Evolutionary conservation across 2,888 invertebrate genomes (phyloP).

Genomic region (Hemicrepidius hirtus): DNA sequence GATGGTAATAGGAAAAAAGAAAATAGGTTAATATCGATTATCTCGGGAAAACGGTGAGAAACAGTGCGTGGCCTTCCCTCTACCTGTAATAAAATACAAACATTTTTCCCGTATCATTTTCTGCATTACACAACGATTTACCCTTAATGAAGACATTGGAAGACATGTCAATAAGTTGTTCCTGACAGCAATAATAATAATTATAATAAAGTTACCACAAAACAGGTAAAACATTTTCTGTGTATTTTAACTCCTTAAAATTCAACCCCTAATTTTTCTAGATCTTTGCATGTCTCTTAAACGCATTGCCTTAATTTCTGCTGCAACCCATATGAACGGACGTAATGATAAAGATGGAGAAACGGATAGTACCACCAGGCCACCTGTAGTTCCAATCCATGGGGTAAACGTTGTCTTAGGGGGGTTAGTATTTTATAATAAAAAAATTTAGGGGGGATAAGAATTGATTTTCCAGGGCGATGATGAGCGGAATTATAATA

Average conservation of each 20-base stretch:
- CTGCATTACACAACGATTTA: no score
- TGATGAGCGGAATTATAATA: constrained; percentile 85
- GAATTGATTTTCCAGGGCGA: constrained; percentile 77
- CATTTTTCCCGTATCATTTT: neutral
- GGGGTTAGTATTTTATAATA: constrained; percentile 77
- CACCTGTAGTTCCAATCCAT: constrained; percentile 70
- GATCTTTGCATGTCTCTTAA: constrained; percentile 45
- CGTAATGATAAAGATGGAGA: constrained; percentile 27
- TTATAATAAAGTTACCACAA: neutral
- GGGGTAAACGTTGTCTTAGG: constrained; percentile 85
- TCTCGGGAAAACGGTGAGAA: constrained; percentile 47
- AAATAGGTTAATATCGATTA: constrained; percentile 53
- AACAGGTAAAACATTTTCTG: neutral
- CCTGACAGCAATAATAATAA: neutral
- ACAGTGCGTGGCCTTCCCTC: constrained; percentile 33
- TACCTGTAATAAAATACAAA: constrained; percentile 1
- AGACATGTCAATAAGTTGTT: neutral
- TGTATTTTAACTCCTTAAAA: neutral
- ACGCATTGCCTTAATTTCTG: constrained; percentile 38
- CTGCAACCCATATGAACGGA: constrained; percentile 41
- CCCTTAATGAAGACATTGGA: neutral
- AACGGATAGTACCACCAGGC: constrained; percentile 1
- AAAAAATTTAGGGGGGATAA: neutral
- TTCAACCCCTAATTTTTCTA: neutral
- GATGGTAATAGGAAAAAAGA: constrained; percentile 43